phyloP scores from a whole-genome alignment of 2,888 invertebrate genomes.

The Zootermopsis nevadensis region DNA sequence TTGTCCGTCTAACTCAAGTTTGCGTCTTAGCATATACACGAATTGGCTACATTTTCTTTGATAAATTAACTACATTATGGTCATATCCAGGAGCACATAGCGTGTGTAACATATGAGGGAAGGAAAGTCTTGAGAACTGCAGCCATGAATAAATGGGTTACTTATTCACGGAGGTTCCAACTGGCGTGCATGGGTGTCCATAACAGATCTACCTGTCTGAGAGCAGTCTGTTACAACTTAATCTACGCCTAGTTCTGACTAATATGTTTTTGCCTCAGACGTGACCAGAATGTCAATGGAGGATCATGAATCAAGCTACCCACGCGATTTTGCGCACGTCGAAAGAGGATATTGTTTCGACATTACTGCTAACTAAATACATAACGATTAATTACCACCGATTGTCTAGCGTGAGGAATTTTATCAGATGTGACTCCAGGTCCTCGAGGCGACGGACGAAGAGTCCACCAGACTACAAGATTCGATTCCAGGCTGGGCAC shows the following conservation, averaged over 20 bases:
- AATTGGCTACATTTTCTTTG: background rate
- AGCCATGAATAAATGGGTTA: slow-evolving; percentile 3
- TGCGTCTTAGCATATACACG: background rate
- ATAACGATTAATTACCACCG: too few relatives aligned
- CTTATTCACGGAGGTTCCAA: background rate
- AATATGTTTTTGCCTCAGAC: slow-evolving; percentile 29
- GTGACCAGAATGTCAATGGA: slow-evolving; percentile 12
- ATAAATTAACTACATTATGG: background rate
- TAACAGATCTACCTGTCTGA: slow-evolving; percentile 28
- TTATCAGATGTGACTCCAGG: too few relatives aligned
- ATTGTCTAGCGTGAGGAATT: too few relatives aligned
- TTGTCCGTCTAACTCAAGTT: background rate
- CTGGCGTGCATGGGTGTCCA: slow-evolving; percentile 16
- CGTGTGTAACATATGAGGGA: background rate
- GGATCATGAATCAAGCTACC: slow-evolving; percentile 23
- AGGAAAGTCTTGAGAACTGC: background rate
- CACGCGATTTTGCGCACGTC: background rate
- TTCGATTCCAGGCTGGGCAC: too few relatives aligned
- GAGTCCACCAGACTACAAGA: too few relatives aligned
- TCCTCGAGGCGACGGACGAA: too few relatives aligned
- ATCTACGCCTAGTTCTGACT: too few relatives aligned
- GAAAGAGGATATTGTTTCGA: too few relatives aligned
- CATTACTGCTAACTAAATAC: too few relatives aligned
- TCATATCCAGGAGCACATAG: background rate
- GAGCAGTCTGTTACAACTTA: slow-evolving; percentile 17